Evolutionary conservation across 2,797 vertebrate genomes (phyloP), one percentile per base, ranked within the genome.

Genomic region (Coregonus suidteri): DNA sequence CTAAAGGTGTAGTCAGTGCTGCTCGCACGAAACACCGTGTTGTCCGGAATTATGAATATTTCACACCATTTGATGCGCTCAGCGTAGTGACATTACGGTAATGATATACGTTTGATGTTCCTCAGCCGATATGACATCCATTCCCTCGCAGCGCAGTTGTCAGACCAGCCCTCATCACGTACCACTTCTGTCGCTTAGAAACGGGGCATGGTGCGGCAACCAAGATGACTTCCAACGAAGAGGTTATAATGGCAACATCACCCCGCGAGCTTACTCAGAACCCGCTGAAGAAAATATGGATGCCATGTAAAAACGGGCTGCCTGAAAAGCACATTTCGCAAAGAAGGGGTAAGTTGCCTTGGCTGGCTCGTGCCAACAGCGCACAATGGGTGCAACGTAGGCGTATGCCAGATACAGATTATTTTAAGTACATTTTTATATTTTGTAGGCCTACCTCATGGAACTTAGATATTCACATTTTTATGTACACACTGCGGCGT

Each of bases 201-300:
- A 69, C 71, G 65, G 78, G 53, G 53, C 69, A 77, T 47, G 84
- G 54, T 53, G 71, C 13, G 7, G 66, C 73, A 56, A 35, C 30
- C 74, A 84, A 4, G 15, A 93, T 94, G 91, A 87, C 86, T 13
- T 91, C 92, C 74, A 89, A 85, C 59, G 90, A 92, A 4, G 89
- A 93, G 59, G 64, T 82, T 9, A 75, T 85, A 1, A 18, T 93
- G 88, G 95, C 95, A 70, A 80, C 89, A n/a, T 91, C 88, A 73
- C 94, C 95, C 13, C 91, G 95, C 73, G 96, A 98, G 84, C 91
- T 97, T 64, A 96, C 94, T 6, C 97, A 97, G 88, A 98, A 97
- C 87, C 97, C 96, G 7, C 90, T 98, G 73, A 94, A 92, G 87
- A 98, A 98, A 91, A 97, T 96, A 85, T 98, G 97, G 97, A 94